A percentile compares a stretch with the other conserved stretches of the same genome.
phyloP scores from a whole-genome alignment of 2,797 vertebrate species.

The Catostomus latipinnis region DNA sequence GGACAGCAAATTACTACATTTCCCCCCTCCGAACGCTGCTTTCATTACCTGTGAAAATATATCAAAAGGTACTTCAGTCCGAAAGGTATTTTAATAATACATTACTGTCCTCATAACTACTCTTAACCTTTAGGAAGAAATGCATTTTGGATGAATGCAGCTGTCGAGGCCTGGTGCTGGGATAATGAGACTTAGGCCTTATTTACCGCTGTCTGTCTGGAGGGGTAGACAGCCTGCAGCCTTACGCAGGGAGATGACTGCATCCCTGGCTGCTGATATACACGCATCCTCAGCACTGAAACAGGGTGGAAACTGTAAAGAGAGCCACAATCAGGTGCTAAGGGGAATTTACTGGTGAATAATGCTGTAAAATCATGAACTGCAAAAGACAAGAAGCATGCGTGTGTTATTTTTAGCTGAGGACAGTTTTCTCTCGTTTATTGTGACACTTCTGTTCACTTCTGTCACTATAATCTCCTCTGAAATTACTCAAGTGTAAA shows the following conservation, averaged over 20 bases:
- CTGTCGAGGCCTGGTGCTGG: slow-evolving; percentile 72
- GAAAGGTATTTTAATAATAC: slow-evolving; percentile 86
- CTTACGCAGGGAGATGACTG: slow-evolving; percentile 21
- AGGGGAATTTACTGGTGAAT: slow-evolving; percentile 4
- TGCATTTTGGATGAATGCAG: slow-evolving; percentile 80
- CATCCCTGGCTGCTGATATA: slow-evolving; percentile 18
- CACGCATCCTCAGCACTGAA: slow-evolving; percentile 12
- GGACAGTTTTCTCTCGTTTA: slow-evolving; percentile 73
- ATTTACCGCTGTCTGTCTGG: slow-evolving; percentile 76
- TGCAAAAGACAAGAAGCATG: slow-evolving; percentile 49
- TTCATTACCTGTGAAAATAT: slow-evolving; percentile 86
- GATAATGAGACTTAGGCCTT: slow-evolving; percentile 80
- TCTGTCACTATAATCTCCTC: slow-evolving; percentile 76
- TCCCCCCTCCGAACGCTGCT: slow-evolving; percentile 75
- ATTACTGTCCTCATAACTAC: slow-evolving; percentile 84
- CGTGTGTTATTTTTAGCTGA: slow-evolving; percentile 67
- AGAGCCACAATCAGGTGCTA: background rate
- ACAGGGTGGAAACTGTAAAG: slow-evolving; percentile 8
- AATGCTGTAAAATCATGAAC: slow-evolving; percentile 1
- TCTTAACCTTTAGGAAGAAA: slow-evolving; percentile 85
- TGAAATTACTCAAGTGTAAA: slow-evolving; percentile 77
- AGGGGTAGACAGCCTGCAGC: slow-evolving; percentile 35
- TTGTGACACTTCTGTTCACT: slow-evolving; percentile 76
- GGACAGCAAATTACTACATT: slow-evolving; percentile 80
- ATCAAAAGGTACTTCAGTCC: slow-evolving; percentile 82